Base-by-base conservation (phyloP, 1,140 invertebrate genomes). In the Halictus rubicundus region DNA sequence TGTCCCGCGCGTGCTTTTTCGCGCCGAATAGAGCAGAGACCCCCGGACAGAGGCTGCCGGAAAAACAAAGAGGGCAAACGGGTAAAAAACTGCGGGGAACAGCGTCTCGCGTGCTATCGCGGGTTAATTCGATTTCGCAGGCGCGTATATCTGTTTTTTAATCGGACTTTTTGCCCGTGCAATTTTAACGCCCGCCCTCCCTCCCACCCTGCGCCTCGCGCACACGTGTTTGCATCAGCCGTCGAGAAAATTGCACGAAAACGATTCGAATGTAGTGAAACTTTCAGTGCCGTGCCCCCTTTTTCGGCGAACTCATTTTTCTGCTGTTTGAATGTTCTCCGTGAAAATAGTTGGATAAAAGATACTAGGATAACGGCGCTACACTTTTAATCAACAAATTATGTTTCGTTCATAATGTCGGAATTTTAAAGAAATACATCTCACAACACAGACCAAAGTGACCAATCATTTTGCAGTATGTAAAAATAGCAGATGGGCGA, bases 1-100 rank as follows among this genome's bases (percentile, higher is more conserved):
- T 80, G 76, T 54, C 46, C 64, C 54, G 71, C 27, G 59, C 83
- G 79, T 85, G 79, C 73, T 85, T 72, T n/a, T 73, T 81, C 74
- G 72, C 74, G 74, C 52, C 12, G 83, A 80, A 86, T 70, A 71
- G 23, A 49, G 25, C 2, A 27, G 59, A 4, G 32, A 32, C 32
- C 32, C 32, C 32, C 32, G 32, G 32, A 32, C 32, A 32, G 32
- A 32, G 32, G 32, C 32, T n/a, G 3, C 61, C 25, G 14, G 39
- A 65, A 68, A 74, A 81, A 84, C 79, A 75, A 74, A 77, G 81
- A 21, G 49, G 25, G 12, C 14, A 52, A 16, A 32, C 32, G 1
- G 32, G 32, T 2, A 2, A 32, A 32, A 32, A 32, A 32, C 1
- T 32, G 32, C 16, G 32, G 21, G 23, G 23, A 19, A 64, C 68